These are phyloP conservation scores for Microchrysa polita DNA, from an alignment of 2,888 invertebrate species.

Conservation along the genomic window DNA sequence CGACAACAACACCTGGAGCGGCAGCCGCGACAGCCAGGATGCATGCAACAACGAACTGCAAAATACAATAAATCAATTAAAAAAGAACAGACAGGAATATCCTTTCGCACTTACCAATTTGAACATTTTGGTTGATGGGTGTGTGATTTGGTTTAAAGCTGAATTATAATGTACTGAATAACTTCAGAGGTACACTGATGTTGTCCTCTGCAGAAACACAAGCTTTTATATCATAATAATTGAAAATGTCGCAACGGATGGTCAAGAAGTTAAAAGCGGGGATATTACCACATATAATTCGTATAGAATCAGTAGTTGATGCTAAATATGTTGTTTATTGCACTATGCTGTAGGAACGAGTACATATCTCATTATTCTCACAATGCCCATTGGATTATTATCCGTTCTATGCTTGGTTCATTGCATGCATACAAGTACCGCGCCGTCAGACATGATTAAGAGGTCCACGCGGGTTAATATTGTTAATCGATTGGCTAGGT, in stretches of 20 bases:
- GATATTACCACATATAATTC: neutral
- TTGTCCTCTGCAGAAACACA: constrained; percentile 34
- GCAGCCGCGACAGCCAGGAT: constrained; percentile 57
- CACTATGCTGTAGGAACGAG: neutral
- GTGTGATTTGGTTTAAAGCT: constrained; percentile 42
- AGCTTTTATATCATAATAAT: constrained; percentile 47
- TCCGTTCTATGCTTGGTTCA: neutral
- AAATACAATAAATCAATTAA: neutral
- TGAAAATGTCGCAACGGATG: neutral
- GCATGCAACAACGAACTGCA: constrained; percentile 60
- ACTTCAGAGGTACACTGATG: constrained; percentile 48
- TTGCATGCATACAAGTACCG: too few relatives aligned
- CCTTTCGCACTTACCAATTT: constrained; percentile 59
- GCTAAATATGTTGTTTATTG: neutral
- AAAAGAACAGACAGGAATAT: neutral
- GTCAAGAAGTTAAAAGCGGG: constrained; percentile 35
- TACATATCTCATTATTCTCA: neutral
- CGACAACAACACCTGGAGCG: constrained; percentile 58
- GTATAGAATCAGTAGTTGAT: neutral
- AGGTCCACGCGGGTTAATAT: neutral
- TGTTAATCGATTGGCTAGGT: too few relatives aligned
- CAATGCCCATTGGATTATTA: neutral
- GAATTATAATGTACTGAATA: constrained; percentile 51
- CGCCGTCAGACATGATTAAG: neutral
- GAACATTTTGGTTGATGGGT: constrained; percentile 58